Evolutionary conservation across 2,888 invertebrate species (phyloP).

Genomic region (Oligia latruncula): DNA sequence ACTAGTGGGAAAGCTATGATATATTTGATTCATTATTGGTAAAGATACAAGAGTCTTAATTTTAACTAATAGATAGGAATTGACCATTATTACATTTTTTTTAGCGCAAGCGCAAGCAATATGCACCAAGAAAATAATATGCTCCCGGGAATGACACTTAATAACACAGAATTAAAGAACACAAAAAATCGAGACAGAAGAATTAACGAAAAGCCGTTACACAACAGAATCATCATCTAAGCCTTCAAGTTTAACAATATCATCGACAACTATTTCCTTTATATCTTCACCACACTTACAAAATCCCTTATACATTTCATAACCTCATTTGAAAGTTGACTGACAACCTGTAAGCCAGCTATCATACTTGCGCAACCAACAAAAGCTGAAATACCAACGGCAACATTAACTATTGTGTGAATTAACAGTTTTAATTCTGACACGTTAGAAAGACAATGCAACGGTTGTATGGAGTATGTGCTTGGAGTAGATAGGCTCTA

Average conservation of each 20-base stretch:
- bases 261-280: neutral
- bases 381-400: conserved; percentile 55
- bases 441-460: conserved; percentile 60
- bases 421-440: conserved; percentile 67
- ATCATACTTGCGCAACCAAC: conserved; percentile 51
- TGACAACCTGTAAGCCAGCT: conserved; percentile 57
- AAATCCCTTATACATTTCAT: conserved; percentile 49
- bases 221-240: neutral
- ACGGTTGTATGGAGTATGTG: conserved; percentile 21
- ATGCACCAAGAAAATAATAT: neutral
- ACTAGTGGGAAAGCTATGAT: neutral
- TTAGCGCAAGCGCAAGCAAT: neutral
- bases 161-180: neutral
- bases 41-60: neutral
- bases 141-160: neutral
- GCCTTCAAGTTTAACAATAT: neutral
- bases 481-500: conserved; percentile 13
- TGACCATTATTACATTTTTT: neutral
- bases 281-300: conserved; percentile 28
- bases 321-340: conserved; percentile 57
- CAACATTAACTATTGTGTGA: conserved; percentile 61
- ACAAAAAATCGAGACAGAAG: neutral
- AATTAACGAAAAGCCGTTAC: neutral
- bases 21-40: neutral
- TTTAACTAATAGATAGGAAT: neutral